Conservation (phyloP, 2,113 vertebrate genomes). For the Apus apus region DNA sequence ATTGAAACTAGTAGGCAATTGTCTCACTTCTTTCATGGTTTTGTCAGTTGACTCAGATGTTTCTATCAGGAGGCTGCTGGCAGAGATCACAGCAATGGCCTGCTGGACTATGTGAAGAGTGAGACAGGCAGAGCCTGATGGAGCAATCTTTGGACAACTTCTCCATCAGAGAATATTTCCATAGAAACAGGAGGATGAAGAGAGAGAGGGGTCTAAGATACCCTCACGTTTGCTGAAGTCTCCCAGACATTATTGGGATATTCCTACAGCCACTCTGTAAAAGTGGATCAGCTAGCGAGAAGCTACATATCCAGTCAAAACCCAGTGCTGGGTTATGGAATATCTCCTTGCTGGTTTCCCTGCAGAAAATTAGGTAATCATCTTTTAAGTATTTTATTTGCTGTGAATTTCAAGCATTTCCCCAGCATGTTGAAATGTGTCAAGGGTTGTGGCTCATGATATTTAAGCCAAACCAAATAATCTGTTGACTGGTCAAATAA, state of each 20-base stretch:
- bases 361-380: constrained; percentile 38
- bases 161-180: neutral
- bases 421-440: neutral
- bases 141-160: neutral
- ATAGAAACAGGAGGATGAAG: neutral
- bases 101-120: neutral
- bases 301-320: neutral
- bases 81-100: neutral
- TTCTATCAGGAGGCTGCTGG: neutral
- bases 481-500: constrained; percentile 61
- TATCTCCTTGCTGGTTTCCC: neutral
- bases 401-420: constrained; percentile 52
- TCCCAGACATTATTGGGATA: neutral
- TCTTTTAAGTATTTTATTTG: constrained; percentile 64
- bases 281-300: neutral
- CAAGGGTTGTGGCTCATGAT: constrained; percentile 32
- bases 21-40: neutral
- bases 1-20: neutral
- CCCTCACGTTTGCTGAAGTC: neutral
- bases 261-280: neutral
- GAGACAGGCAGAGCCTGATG: neutral
- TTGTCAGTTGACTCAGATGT: neutral
- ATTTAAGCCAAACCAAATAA: constrained; percentile 34
- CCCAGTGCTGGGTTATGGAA: neutral
- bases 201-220: neutral